These are phyloP conservation scores for Pagetopsis macropterus DNA, from an alignment of 2,797 vertebrate genomes.

Conservation along the genomic window DNA sequence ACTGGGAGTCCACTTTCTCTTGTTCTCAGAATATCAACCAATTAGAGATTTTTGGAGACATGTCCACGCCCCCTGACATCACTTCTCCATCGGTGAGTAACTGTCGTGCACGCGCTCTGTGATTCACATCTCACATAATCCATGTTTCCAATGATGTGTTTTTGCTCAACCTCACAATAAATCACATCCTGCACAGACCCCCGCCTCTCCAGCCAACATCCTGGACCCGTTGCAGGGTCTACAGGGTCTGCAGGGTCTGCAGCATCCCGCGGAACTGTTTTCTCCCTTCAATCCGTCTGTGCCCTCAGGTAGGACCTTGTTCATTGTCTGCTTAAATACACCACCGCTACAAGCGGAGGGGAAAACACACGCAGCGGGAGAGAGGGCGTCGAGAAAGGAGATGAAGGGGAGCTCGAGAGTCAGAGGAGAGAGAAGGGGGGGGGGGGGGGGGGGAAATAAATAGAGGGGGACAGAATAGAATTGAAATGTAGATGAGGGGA, in stretches of 20 bases:
- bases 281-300: slow-evolving; percentile 95
- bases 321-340: slow-evolving; percentile 50
- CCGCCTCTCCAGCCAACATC: slow-evolving; percentile 97
- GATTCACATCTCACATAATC: slow-evolving; percentile 6
- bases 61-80: slow-evolving; percentile 99
- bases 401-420: slow-evolving; percentile 25
- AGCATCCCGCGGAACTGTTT: slow-evolving; percentile 93
- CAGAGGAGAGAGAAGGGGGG: slow-evolving; percentile 14
- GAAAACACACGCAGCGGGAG: slow-evolving; percentile 41
- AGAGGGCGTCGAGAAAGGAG: slow-evolving; percentile 9
- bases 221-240: slow-evolving; percentile 92
- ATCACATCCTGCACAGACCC: slow-evolving; percentile 84
- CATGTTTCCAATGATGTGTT: slow-evolving; percentile 12
- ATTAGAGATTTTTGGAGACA: slow-evolving; percentile 99
- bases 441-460: slow-evolving; percentile 42
- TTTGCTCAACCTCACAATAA: slow-evolving; percentile 11
- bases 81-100: slow-evolving; percentile 98
- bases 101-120: neutral
- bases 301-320: slow-evolving; percentile 93
- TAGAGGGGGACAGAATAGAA: slow-evolving; percentile 47
- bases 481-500: slow-evolving; percentile 63
- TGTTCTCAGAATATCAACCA: slow-evolving; percentile 97
- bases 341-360: slow-evolving; percentile 17
- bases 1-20: slow-evolving; percentile 43
- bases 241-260: slow-evolving; percentile 91